A percentile compares a stretch with the other conserved stretches of the same genome.
Conservation (phyloP, 1,140 invertebrate species). For the Eriosoma lanigerum region DNA sequence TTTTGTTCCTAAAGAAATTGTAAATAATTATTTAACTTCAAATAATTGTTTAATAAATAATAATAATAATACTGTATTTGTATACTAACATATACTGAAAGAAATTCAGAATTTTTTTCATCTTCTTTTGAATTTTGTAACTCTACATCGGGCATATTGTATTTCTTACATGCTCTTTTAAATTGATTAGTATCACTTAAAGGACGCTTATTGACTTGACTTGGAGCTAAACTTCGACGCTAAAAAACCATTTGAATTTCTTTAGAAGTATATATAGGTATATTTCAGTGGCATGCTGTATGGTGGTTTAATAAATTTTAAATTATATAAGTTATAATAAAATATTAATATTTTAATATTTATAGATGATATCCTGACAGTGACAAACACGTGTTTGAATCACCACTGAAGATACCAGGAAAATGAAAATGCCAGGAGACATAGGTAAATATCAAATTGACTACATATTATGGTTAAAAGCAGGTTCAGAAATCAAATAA, state of each 20-base stretch:
- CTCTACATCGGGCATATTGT: not conserved
- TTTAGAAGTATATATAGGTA: too few species aligned
- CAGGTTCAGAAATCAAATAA: too few species aligned
- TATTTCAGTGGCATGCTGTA: too few species aligned
- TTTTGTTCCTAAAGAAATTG: conserved; percentile 66
- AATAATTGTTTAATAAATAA: not conserved
- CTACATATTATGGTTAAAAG: too few species aligned
- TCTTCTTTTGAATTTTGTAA: conserved; percentile 16
- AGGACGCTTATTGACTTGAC: conserved; percentile 39
- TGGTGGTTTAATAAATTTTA: too few species aligned
- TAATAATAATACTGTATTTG: not conserved
- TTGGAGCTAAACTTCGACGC: conserved; percentile 52
- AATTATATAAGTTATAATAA: too few species aligned
- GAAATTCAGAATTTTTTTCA: not conserved
- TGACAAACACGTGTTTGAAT: too few species aligned
- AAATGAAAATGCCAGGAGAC: too few species aligned
- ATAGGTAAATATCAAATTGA: too few species aligned
- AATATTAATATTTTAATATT: too few species aligned
- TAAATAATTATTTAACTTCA: not conserved
- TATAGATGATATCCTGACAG: too few species aligned
- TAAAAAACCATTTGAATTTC: not conserved
- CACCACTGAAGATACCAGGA: too few species aligned
- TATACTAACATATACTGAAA: conserved; percentile 32
- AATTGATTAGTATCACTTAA: conserved; percentile 29
- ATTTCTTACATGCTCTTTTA: conserved; percentile 24